Conservation (phyloP, 2,797 vertebrate species). For the Sebastolobus alascanus region DNA sequence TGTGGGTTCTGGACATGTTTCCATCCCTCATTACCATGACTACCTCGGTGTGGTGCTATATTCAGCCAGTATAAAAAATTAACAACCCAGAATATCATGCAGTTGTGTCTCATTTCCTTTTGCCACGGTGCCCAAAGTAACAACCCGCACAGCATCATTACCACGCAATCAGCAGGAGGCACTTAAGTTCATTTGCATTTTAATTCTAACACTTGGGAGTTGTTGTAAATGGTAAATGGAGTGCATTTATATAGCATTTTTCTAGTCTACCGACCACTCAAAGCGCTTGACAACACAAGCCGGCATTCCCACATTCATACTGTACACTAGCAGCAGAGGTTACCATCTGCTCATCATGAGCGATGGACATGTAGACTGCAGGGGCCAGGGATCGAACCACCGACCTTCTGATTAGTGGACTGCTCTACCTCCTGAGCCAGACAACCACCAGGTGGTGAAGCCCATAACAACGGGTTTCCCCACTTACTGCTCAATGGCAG, state of each 20-base stretch:
- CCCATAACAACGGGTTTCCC: not conserved
- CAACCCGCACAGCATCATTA: not conserved
- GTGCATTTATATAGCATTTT: too few relatives aligned
- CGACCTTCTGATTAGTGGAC: too few relatives aligned
- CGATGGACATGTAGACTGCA: too few relatives aligned
- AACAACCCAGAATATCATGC: not conserved
- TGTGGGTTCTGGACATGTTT: constrained; percentile 9
- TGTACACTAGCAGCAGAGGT: too few relatives aligned
- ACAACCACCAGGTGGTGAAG: not conserved
- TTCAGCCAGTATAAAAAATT: not conserved
- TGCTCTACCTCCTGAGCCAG: not conserved
- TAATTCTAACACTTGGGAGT: not conserved
- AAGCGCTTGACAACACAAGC: too few relatives aligned
- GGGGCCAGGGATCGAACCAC: too few relatives aligned
- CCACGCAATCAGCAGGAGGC: not conserved
- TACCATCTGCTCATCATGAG: too few relatives aligned
- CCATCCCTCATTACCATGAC: not conserved
- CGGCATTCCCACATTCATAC: too few relatives aligned
- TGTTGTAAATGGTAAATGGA: not conserved
- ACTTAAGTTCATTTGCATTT: not conserved
- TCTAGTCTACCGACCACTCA: too few relatives aligned
- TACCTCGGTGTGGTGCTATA: not conserved
- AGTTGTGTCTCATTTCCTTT: not conserved
- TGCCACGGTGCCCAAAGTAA: not conserved
- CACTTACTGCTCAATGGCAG: too few relatives aligned